These are phyloP conservation scores for Marisa cornuarietis DNA, from an alignment of 1,140 invertebrate genomes.

Conservation along the genomic window DNA sequence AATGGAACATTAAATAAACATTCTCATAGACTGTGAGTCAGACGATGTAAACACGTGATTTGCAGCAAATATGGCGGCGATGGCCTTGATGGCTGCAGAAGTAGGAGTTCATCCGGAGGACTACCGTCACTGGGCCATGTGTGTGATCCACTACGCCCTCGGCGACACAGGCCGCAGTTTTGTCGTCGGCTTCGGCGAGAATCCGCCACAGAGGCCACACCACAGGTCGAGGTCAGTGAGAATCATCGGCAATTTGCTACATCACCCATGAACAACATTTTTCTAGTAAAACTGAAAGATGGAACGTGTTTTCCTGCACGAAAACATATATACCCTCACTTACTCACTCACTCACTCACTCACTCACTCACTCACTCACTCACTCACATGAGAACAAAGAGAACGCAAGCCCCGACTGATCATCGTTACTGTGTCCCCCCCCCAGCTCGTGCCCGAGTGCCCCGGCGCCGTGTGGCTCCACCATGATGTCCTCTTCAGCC, in stretches of 20 bases:
- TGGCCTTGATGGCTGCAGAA: constrained; percentile 54
- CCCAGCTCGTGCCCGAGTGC: constrained; percentile 46
- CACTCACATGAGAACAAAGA: neutral
- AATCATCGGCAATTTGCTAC: neutral
- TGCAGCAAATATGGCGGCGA: constrained; percentile 54
- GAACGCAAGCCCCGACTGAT: neutral
- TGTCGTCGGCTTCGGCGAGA: constrained; percentile 74
- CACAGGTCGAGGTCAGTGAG: constrained; percentile 46
- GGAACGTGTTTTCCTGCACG: neutral
- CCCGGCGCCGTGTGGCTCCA: constrained; percentile 42
- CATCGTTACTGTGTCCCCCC: neutral
- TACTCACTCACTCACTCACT: neutral
- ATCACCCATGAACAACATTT: neutral
- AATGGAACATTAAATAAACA: neutral
- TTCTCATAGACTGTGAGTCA: neutral
- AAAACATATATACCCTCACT: neutral
- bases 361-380: neutral
- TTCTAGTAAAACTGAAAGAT: neutral
- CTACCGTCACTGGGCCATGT: constrained; percentile 70
- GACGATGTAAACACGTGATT: neutral
- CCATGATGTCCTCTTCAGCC: neutral
- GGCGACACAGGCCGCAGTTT: constrained; percentile 73
- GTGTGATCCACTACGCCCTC: constrained; percentile 74
- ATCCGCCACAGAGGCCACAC: constrained; percentile 68
- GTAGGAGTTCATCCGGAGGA: constrained; percentile 35